A percentile compares a stretch with the other conserved stretches of the same genome.
These are phyloP conservation scores for Sebastiscus tertius DNA, from an alignment of 2,797 vertebrate genomes.

Conservation along the genomic window DNA sequence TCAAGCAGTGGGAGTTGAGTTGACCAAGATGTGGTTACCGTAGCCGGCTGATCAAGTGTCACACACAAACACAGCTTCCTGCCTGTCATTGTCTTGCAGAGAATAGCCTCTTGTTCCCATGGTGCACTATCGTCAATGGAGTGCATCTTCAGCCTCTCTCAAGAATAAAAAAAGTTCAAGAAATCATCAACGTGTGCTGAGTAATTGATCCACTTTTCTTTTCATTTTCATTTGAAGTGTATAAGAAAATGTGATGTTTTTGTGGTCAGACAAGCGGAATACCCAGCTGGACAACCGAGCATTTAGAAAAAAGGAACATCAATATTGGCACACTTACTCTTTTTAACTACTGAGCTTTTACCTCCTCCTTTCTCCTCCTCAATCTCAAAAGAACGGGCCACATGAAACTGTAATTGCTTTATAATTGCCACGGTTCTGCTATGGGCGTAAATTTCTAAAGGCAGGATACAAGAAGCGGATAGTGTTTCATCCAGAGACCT, in stretches of 20 bases:
- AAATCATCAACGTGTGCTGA: conserved; percentile 4
- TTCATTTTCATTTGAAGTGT: conserved; percentile 27
- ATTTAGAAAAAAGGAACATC: conserved; percentile 34
- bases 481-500: conserved; percentile 70
- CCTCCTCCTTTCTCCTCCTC: conserved; percentile 35
- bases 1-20: conserved; percentile 60
- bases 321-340: conserved; percentile 40
- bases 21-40: conserved; percentile 47
- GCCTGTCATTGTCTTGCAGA: conserved; percentile 55
- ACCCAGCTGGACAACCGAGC: conserved; percentile 15
- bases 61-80: conserved; percentile 54
- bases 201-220: conserved; percentile 32
- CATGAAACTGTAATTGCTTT: conserved; percentile 79
- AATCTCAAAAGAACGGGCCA: conserved; percentile 54
- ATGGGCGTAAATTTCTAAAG: conserved; percentile 64
- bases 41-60: conserved; percentile 71
- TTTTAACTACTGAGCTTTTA: conserved; percentile 43
- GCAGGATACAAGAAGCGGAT: conserved; percentile 64
- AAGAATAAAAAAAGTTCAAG: background rate
- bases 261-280: conserved; percentile 23
- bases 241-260: conserved; percentile 21
- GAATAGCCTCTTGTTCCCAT: conserved; percentile 61
- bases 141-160: conserved; percentile 7
- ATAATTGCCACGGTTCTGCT: conserved; percentile 74
- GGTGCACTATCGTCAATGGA: conserved; percentile 27